A percentile compares a stretch with the other conserved stretches of the same genome.
These are phyloP conservation scores for Argyrosomus regius DNA, from an alignment of 2,797 vertebrate species.

Conservation along the genomic window DNA sequence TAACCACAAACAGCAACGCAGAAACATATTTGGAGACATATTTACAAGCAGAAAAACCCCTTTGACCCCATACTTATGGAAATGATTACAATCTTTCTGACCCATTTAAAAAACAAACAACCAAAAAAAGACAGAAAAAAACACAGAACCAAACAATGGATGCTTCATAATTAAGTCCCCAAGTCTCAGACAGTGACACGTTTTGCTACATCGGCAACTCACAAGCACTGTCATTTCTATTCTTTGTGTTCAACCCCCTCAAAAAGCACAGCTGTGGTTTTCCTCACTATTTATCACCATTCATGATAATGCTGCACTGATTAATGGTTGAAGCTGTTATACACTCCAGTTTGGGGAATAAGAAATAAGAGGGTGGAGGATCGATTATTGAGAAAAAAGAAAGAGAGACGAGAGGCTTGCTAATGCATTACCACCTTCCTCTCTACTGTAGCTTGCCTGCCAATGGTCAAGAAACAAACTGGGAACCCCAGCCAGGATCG, in stretches of 20 bases:
- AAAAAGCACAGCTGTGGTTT: constrained; percentile 5
- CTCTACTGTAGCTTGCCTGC: constrained; percentile 21
- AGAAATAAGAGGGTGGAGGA: constrained; percentile 16
- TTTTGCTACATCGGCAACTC: constrained; percentile 33
- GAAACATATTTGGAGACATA: constrained; percentile 52
- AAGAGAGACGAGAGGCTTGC: constrained; percentile 22
- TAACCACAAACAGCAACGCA: constrained; percentile 37
- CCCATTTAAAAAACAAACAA: constrained; percentile 26
- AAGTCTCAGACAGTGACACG: constrained; percentile 16
- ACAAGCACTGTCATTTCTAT: constrained; percentile 5
- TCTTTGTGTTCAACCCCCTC: constrained; percentile 21
- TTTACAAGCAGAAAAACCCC: constrained; percentile 58
- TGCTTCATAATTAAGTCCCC: constrained; percentile 23
- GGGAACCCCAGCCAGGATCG: constrained; percentile 39
- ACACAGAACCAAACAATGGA: constrained; percentile 24
- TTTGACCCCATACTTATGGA: constrained; percentile 48
- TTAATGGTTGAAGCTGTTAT: constrained; percentile 16
- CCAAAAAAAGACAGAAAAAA: not conserved
- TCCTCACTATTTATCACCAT: not conserved
- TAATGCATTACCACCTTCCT: constrained; percentile 44
- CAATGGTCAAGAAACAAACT: constrained; percentile 55
- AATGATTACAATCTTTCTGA: constrained; percentile 63
- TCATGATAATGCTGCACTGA: constrained; percentile 3
- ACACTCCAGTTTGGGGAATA: constrained; percentile 19
- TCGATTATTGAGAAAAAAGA: constrained; percentile 34